Evolutionary conservation across 2,113 vertebrate species (phyloP).

Genomic region (Pantherophis guttatus): DNA sequence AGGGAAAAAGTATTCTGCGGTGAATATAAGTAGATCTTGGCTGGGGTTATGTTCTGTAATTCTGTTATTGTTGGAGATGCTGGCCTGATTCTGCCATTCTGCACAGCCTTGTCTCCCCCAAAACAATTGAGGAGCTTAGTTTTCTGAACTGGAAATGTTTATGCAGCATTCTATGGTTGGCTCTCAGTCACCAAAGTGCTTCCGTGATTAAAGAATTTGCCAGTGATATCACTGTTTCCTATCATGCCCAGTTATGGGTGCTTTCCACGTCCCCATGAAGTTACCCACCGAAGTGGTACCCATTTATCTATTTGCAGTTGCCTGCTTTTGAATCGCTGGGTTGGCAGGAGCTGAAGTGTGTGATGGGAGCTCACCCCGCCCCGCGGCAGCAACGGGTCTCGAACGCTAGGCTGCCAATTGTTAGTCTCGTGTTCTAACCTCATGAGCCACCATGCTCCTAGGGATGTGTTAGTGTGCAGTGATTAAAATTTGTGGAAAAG

Average conservation of each 20-base stretch:
- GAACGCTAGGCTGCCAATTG: too few relatives aligned
- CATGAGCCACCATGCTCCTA: neutral
- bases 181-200: neutral
- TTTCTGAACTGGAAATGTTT: neutral
- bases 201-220: too few relatives aligned
- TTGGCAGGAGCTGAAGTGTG: too few relatives aligned
- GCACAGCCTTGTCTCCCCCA: neutral
- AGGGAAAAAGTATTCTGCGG: conserved; percentile 41
- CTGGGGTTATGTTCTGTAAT: neutral
- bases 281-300: too few relatives aligned
- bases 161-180: neutral
- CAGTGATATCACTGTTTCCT: too few relatives aligned
- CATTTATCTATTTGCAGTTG: too few relatives aligned
- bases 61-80: neutral
- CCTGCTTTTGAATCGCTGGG: too few relatives aligned
- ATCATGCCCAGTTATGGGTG: too few relatives aligned
- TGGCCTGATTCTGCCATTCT: conserved; percentile 15
- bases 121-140: neutral
- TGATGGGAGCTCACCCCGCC: too few relatives aligned
- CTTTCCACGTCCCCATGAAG: too few relatives aligned
- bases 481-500: neutral
- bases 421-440: too few relatives aligned
- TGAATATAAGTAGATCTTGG: conserved; percentile 38
- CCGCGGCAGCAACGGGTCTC: too few relatives aligned
- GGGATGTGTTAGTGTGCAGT: neutral